A percentile compares a stretch with the other conserved stretches of the same genome.
Evolutionary conservation across 2,888 invertebrate species (phyloP).

Genomic region (Thymelicus lineola): DNA sequence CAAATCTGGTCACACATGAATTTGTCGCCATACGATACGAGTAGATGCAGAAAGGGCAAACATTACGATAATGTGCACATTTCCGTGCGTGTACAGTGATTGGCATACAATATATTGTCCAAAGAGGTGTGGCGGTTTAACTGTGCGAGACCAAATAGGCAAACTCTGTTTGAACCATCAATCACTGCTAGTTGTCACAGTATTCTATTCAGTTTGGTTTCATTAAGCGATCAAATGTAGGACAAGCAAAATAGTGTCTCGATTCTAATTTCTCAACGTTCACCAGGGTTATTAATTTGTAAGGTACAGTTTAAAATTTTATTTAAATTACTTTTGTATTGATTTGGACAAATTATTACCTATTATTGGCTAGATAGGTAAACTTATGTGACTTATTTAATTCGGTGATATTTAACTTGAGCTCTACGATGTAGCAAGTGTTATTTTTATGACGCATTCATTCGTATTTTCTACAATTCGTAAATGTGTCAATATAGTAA

Average conservation of each 20-base stretch:
- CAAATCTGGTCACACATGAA: conserved; percentile 33
- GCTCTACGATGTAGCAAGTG: too few relatives aligned
- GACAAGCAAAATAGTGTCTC: conserved; percentile 53
- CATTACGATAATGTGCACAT: conserved; percentile 58
- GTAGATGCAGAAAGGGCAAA: conserved; percentile 41
- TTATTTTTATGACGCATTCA: too few relatives aligned
- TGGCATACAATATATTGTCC: conserved; percentile 78
- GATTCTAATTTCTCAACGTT: conserved; percentile 64
- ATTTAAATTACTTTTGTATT: too few relatives aligned
- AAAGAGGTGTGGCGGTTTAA: conserved; percentile 74
- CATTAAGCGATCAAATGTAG: conserved; percentile 69
- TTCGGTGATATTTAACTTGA: too few relatives aligned
- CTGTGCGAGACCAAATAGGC: conserved; percentile 71
- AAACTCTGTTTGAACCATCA: conserved; percentile 62
- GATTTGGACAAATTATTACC: too few relatives aligned
- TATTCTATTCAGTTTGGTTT: conserved; percentile 60
- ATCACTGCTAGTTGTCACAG: conserved; percentile 67
- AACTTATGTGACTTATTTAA: too few relatives aligned
- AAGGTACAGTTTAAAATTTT: too few relatives aligned
- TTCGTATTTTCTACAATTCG: too few relatives aligned
- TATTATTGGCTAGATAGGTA: too few relatives aligned
- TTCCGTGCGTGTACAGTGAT: conserved; percentile 69
- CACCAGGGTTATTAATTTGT: too few relatives aligned
- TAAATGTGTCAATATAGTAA: too few relatives aligned
- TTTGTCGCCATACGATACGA: conserved; percentile 23